phyloP scores from a whole-genome alignment of 2,113 vertebrate species.

The Poeciliopsis prolifica region DNA sequence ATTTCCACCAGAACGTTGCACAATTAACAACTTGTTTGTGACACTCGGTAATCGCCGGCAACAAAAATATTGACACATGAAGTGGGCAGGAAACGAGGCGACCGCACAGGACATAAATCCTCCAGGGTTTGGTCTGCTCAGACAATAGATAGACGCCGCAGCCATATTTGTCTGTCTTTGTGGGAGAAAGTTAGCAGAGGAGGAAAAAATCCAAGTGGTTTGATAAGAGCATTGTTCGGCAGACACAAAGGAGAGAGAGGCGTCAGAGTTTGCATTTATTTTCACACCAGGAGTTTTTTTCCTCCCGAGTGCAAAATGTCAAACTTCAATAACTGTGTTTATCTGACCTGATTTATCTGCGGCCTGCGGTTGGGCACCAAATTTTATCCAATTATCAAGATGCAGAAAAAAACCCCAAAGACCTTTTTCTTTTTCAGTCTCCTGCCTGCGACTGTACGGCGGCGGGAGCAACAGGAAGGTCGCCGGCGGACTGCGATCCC shows the following conservation, averaged over 20 bases:
- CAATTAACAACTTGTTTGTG: constrained; percentile 64
- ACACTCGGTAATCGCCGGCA: constrained; percentile 38
- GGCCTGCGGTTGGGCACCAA: constrained; percentile 29
- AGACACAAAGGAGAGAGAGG: constrained; percentile 14
- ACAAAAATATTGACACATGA: constrained; percentile 58
- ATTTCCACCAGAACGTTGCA: constrained; percentile 37
- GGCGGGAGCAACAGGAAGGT: constrained; percentile 21
- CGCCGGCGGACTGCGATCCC: constrained; percentile 33
- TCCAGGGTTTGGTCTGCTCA: constrained; percentile 39
- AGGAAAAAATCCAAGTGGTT: constrained; percentile 26
- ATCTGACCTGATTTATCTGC: constrained; percentile 50
- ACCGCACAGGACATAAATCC: constrained; percentile 66
- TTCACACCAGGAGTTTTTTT: constrained; percentile 20
- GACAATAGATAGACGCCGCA: constrained; percentile 67
- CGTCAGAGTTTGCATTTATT: constrained; percentile 40
- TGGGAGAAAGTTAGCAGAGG: constrained; percentile 46
- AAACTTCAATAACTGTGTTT: constrained; percentile 44
- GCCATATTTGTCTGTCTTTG: constrained; percentile 49
- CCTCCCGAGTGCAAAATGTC: constrained; percentile 40
- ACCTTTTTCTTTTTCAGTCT: constrained; percentile 33
- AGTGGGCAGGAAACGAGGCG: constrained; percentile 54
- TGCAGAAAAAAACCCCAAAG: background rate
- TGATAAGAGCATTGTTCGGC: constrained; percentile 57
- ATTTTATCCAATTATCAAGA: constrained; percentile 4
- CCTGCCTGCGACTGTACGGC: constrained; percentile 16